Conservation (phyloP, 2,797 vertebrate genomes). For the Neosilurus mollespiculum region DNA sequence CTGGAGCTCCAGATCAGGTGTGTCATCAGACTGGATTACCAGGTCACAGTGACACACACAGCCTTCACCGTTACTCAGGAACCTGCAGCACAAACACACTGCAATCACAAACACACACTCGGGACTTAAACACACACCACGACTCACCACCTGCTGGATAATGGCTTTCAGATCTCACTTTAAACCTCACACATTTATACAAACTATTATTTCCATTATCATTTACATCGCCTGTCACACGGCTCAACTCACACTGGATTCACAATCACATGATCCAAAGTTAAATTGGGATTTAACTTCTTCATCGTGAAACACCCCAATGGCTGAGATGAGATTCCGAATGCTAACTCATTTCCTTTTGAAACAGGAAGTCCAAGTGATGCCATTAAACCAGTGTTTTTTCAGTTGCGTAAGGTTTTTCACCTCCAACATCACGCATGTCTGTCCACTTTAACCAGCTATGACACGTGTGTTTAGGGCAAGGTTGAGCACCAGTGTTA, state of each 20-base stretch:
- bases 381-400: background rate
- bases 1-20: background rate
- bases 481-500: background rate
- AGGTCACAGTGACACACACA: constrained; percentile 40
- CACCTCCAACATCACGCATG: background rate
- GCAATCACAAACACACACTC: background rate
- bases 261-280: background rate
- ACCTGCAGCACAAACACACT: background rate
- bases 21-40: constrained; percentile 8
- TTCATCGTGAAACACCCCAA: background rate
- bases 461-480: background rate
- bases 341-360: background rate
- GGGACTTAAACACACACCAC: background rate
- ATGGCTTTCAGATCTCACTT: background rate
- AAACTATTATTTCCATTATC: background rate
- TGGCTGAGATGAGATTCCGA: background rate
- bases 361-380: background rate
- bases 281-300: background rate
- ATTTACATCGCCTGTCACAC: no score
- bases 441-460: background rate
- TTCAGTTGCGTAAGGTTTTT: background rate
- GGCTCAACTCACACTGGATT: background rate
- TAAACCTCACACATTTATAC: background rate
- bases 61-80: constrained; percentile 22
- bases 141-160: background rate